Percentiles rank a stretch among this genome's conserved stretches.
These are phyloP conservation scores for Acrossocheilus fasciatus DNA, from an alignment of 2,797 vertebrate species.

Conservation along the genomic window DNA sequence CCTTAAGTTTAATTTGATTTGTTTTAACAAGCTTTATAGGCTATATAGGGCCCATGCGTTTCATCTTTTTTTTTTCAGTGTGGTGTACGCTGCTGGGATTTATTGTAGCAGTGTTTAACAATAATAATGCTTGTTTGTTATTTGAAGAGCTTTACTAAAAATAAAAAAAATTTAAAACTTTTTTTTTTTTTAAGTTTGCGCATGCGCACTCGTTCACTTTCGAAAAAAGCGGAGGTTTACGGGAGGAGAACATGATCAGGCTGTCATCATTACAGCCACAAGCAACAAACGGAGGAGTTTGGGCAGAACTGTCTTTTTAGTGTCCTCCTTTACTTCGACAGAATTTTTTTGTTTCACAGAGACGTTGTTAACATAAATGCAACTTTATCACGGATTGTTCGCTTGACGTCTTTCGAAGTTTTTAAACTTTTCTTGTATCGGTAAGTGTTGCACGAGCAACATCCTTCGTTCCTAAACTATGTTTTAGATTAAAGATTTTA, in stretches of 20 bases:
- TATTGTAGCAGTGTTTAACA: background rate
- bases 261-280: conserved; percentile 6
- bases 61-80: too few species aligned
- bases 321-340: background rate
- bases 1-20: too few species aligned
- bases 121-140: background rate
- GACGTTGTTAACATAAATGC: conserved; percentile 6
- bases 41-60: too few species aligned
- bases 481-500: background rate
- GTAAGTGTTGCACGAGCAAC: conserved; percentile 21
- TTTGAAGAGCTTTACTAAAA: background rate
- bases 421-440: conserved; percentile 1
- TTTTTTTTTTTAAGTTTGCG: background rate
- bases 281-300: conserved; percentile 16
- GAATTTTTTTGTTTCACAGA: background rate
- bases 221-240: conserved; percentile 35
- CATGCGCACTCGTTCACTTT: conserved; percentile 40
- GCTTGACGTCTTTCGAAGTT: background rate
- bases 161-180: background rate
- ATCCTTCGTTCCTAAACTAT: background rate
- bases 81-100: too few species aligned
- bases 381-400: background rate
- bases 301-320: background rate
- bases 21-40: too few species aligned
- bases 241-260: background rate